phyloP scores from a whole-genome alignment of 1,140 invertebrate species.

The Drosophila simulans region DNA sequence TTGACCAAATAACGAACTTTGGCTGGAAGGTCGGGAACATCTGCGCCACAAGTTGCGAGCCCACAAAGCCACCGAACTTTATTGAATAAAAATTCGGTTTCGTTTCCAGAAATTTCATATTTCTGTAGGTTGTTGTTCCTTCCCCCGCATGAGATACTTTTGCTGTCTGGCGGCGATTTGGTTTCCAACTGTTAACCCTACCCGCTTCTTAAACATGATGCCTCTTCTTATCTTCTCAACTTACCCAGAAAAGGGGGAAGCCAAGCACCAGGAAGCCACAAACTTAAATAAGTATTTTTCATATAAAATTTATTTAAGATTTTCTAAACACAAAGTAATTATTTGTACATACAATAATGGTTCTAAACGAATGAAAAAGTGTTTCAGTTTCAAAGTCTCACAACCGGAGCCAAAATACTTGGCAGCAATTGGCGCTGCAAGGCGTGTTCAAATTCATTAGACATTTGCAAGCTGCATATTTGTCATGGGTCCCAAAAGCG shows the following conservation, averaged over 20 bases:
- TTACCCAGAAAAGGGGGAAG: too few species aligned
- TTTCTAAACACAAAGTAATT: too few species aligned
- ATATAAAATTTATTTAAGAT: too few species aligned
- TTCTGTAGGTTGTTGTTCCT: constrained; percentile 25
- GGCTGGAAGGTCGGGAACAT: constrained; percentile 5
- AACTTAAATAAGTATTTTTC: too few species aligned
- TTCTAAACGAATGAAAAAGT: too few species aligned
- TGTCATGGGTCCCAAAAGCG: constrained; percentile 37
- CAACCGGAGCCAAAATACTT: constrained; percentile 9
- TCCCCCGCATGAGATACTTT: background rate
- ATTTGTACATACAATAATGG: too few species aligned
- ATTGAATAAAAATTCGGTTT: constrained; percentile 63
- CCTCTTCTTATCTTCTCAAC: too few species aligned
- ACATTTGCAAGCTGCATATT: constrained; percentile 66
- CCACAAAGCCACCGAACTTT: constrained; percentile 37
- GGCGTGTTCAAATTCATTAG: constrained; percentile 59
- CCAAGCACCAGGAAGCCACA: background rate
- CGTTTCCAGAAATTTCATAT: constrained; percentile 49
- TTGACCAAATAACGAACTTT: constrained; percentile 14
- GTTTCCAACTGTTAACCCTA: constrained; percentile 10
- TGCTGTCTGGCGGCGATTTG: background rate
- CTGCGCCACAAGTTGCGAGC: constrained; percentile 22
- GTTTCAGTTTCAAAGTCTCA: background rate
- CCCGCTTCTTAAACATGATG: too few species aligned
- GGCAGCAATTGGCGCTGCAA: constrained; percentile 21